A percentile compares a stretch with the other conserved stretches of the same genome.
phyloP scores from a whole-genome alignment of 2,797 vertebrate species.

The Zenarchopterus dispar region DNA sequence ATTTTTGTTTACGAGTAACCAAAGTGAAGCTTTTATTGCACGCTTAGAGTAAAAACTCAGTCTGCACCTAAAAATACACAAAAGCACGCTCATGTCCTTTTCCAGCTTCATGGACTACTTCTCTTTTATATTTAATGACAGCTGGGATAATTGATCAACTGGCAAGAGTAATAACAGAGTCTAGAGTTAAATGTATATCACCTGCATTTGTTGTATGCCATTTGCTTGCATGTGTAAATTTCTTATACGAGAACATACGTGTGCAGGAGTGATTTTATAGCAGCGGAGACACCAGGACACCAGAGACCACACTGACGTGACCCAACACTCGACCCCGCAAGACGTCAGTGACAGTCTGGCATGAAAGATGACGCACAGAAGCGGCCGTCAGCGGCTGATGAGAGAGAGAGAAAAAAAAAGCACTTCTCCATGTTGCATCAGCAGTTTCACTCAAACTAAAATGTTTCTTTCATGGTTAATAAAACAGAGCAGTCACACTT shows the following conservation, averaged over 20 bases:
- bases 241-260: slow-evolving; percentile 29
- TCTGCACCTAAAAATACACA: slow-evolving; percentile 6
- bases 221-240: slow-evolving; percentile 46
- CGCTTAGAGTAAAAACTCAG: slow-evolving; percentile 19
- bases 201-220: slow-evolving; percentile 24
- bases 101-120: slow-evolving; percentile 63
- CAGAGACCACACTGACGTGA: slow-evolving; percentile 72
- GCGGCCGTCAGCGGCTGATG: slow-evolving; percentile 18
- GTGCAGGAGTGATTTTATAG: slow-evolving; percentile 57
- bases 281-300: slow-evolving; percentile 68
- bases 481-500: neutral
- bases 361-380: slow-evolving; percentile 59
- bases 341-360: slow-evolving; percentile 55
- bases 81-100: slow-evolving; percentile 11
- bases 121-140: slow-evolving; percentile 54
- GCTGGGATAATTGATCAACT: slow-evolving; percentile 67
- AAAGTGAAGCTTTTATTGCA: slow-evolving; percentile 12
- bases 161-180: slow-evolving; percentile 37
- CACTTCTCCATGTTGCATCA: slow-evolving; percentile 14
- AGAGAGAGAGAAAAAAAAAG: slow-evolving; percentile 11
- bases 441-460: slow-evolving; percentile 4
- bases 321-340: slow-evolving; percentile 65
- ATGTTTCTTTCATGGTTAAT: neutral
- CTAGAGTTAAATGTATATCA: slow-evolving; percentile 33
- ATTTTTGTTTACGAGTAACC: neutral